Evolutionary conservation across 2,113 vertebrate genomes (phyloP).

Genomic region (Notiomystis cincta): DNA sequence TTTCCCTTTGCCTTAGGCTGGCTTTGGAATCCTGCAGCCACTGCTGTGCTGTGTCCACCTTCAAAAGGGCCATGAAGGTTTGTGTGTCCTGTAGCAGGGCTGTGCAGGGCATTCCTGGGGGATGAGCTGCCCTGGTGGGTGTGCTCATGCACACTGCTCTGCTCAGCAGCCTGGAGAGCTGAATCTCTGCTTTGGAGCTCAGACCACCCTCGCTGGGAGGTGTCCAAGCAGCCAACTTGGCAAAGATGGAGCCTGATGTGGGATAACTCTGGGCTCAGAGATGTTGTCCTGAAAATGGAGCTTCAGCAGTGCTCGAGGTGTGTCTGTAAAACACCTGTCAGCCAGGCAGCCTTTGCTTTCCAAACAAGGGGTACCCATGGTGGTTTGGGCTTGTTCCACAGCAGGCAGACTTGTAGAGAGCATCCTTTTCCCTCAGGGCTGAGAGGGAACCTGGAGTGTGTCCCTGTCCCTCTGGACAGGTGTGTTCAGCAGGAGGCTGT

Average conservation of each 20-base stretch:
- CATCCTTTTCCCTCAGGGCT: not conserved
- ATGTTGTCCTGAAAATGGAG: not conserved
- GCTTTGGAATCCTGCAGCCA: not conserved
- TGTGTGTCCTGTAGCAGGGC: rapidly evolving
- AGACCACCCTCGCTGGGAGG: not conserved
- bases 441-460: not conserved
- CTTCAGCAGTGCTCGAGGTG: not conserved
- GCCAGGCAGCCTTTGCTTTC: not conserved
- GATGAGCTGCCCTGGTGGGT: not conserved
- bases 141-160: not conserved
- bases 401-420: not conserved
- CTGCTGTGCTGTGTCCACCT: not conserved
- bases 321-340: not conserved
- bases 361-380: not conserved
- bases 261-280: not conserved
- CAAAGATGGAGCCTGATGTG: not conserved
- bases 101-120: not conserved
- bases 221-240: rapidly evolving
- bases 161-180: not conserved
- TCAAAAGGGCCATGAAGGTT: not conserved
- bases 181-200: not conserved
- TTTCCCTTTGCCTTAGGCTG: not conserved
- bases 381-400: not conserved
- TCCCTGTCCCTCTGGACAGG: not conserved
- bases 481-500: not conserved